Percentiles rank a stretch among this genome's conserved stretches.
These are phyloP conservation scores for Plutella xylostella DNA, from an alignment of 2,888 invertebrate genomes.

Conservation along the genomic window DNA sequence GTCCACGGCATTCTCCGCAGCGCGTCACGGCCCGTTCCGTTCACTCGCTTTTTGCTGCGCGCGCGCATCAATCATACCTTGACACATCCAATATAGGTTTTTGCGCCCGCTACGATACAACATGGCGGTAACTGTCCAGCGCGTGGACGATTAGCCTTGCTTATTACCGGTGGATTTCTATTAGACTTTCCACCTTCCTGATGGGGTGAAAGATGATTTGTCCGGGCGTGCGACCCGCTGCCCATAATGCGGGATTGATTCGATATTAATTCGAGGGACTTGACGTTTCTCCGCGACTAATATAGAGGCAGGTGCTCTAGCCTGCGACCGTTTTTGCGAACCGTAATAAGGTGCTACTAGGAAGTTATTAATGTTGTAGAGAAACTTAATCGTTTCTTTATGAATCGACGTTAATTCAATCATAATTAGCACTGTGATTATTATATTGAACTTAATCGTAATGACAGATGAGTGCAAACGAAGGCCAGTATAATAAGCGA, in stretches of 20 bases:
- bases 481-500: no score
- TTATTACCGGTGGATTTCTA: conserved; percentile 61
- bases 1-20: conserved; percentile 22
- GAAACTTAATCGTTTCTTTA: no score
- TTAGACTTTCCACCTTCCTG: conserved; percentile 64
- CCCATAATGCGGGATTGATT: conserved; percentile 63
- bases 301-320: conserved; percentile 18
- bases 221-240: conserved; percentile 60
- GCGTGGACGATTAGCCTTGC: conserved; percentile 59
- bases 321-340: conserved; percentile 4
- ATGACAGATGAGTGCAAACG: no score
- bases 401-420: not conserved
- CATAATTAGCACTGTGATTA: no score
- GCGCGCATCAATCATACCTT: conserved; percentile 62
- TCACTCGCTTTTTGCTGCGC: conserved; percentile 47
- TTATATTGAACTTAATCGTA: no score
- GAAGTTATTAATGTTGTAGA: conserved; percentile 1
- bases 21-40: conserved; percentile 53
- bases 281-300: conserved; percentile 36
- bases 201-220: conserved; percentile 65
- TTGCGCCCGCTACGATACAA: conserved; percentile 33
- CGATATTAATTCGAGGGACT: conserved; percentile 62
- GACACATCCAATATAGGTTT: conserved; percentile 68
- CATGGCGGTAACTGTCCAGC: conserved; percentile 51
- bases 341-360: conserved; percentile 2